phyloP scores from a whole-genome alignment of 92 coral and sea anemone species.

The Zoanthus sociatus region DNA sequence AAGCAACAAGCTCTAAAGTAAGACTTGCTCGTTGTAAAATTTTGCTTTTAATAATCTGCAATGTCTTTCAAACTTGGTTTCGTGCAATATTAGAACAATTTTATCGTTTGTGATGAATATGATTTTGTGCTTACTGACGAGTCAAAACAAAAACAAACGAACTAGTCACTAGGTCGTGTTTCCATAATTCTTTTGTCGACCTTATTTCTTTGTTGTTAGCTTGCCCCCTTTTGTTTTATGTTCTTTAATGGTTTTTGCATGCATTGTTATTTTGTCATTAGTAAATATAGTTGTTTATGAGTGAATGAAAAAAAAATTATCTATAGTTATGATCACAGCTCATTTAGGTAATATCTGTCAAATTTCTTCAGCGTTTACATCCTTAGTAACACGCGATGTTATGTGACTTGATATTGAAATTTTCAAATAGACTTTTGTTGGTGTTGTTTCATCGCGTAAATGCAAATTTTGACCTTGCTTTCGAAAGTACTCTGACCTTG shows the following conservation, averaged over 20 bases:
- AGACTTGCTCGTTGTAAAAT: background rate
- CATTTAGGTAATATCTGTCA: background rate
- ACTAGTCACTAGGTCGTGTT: background rate
- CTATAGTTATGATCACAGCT: background rate
- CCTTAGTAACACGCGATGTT: slow-evolving; percentile 29
- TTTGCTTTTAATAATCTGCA: background rate
- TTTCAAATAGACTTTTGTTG: background rate
- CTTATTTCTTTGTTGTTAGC: slow-evolving; percentile 1
- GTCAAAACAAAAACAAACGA: background rate
- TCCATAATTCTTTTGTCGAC: slow-evolving; percentile 15
- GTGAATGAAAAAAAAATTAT: background rate
- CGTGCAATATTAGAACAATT: background rate
- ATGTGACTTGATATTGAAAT: slow-evolving; percentile 14
- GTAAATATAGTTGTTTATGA: background rate
- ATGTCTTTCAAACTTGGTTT: background rate
- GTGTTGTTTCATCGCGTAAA: background rate
- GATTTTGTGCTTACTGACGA: background rate
- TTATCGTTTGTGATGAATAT: background rate
- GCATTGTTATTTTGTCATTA: background rate
- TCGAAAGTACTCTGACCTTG: background rate
- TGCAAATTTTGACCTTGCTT: slow-evolving; percentile 35
- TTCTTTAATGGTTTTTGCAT: background rate
- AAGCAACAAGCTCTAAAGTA: slow-evolving; percentile 17
- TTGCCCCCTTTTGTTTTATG: slow-evolving; percentile 13
- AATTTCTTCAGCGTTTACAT: background rate